Conservation (phyloP, 2,888 invertebrate genomes). For the Alentia gelatinosa region DNA sequence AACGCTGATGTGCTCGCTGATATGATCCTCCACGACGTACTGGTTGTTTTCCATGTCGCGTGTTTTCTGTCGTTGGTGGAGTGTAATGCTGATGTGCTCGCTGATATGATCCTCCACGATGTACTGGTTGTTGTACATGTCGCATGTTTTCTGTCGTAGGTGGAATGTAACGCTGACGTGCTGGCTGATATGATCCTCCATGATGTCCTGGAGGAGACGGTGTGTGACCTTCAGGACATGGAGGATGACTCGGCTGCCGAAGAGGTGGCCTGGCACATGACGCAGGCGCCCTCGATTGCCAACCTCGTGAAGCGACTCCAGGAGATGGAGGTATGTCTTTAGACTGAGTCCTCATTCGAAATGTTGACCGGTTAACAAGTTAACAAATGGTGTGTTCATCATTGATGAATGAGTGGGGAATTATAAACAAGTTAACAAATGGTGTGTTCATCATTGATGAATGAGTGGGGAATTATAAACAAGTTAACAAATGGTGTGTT, state of each 20-base stretch:
- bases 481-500: too few relatives aligned
- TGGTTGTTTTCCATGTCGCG: too few relatives aligned
- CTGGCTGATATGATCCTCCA: conserved; percentile 71
- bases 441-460: too few relatives aligned
- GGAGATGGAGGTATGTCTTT: conserved; percentile 73
- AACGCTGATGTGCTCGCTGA: conserved; percentile 70
- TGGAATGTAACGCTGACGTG: conserved; percentile 68
- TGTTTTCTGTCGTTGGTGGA: too few relatives aligned
- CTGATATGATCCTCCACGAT: conserved; percentile 72
- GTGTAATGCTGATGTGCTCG: conserved; percentile 68
- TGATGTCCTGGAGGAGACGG: conserved; percentile 72
- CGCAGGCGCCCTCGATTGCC: conserved; percentile 72
- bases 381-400: too few relatives aligned
- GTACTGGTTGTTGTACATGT: too few relatives aligned
- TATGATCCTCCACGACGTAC: conserved; percentile 71
- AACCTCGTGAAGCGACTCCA: conserved; percentile 72
- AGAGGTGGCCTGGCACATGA: conserved; percentile 68
- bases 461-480: too few relatives aligned
- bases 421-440: too few relatives aligned
- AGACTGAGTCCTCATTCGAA: too few relatives aligned
- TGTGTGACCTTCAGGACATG: conserved; percentile 67
- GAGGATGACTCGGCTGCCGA: conserved; percentile 64
- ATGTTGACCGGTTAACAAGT: neutral
- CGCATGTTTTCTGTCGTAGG: too few relatives aligned
- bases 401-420: too few relatives aligned